Conservation (phyloP, 2,888 invertebrate genomes). For the Melanostoma mellinum region DNA sequence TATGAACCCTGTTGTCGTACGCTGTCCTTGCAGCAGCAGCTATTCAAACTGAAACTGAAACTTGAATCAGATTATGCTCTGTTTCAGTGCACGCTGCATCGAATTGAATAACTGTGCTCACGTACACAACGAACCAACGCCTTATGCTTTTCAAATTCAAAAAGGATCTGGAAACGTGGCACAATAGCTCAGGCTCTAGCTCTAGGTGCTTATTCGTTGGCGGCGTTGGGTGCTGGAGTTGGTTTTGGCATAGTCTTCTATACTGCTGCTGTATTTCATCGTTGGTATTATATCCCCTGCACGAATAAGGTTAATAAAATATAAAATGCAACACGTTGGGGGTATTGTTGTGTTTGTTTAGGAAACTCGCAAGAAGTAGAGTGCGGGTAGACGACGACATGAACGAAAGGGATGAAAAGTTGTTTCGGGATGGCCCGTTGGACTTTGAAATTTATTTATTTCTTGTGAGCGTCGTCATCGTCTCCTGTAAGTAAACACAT, state of each 20-base stretch:
- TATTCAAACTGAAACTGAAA: slow-evolving; percentile 13
- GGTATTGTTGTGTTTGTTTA: slow-evolving; percentile 43
- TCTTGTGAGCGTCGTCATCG: slow-evolving; percentile 3
- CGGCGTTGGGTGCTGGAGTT: slow-evolving; percentile 1
- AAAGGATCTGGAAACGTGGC: slow-evolving; percentile 46
- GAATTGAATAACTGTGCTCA: slow-evolving; percentile 58
- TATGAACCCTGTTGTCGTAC: slow-evolving; percentile 28
- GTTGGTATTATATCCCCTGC: slow-evolving; percentile 8
- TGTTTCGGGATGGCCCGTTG: slow-evolving; percentile 2
- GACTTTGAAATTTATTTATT: slow-evolving; percentile 41
- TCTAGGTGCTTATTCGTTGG: neutral
- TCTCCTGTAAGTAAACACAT: slow-evolving; percentile 46
- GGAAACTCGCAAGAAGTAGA: slow-evolving; percentile 9
- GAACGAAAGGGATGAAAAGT: slow-evolving; percentile 14
- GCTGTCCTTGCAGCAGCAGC: slow-evolving; percentile 37
- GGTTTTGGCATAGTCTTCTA: slow-evolving; percentile 10
- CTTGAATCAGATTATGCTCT: slow-evolving; percentile 30
- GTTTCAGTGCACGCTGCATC: slow-evolving; percentile 19
- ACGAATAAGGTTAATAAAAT: slow-evolving; percentile 63
- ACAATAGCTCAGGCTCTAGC: neutral
- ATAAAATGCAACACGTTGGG: slow-evolving; percentile 68
- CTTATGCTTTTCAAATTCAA: slow-evolving; percentile 47
- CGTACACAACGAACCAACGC: slow-evolving; percentile 31
- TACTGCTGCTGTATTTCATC: slow-evolving; percentile 12
- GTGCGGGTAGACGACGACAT: neutral